Percentiles rank a stretch among this genome's conserved stretches.
These are phyloP conservation scores for Tympanuchus pallidicinctus DNA, from an alignment of 2,113 vertebrate genomes.

Conservation along the genomic window DNA sequence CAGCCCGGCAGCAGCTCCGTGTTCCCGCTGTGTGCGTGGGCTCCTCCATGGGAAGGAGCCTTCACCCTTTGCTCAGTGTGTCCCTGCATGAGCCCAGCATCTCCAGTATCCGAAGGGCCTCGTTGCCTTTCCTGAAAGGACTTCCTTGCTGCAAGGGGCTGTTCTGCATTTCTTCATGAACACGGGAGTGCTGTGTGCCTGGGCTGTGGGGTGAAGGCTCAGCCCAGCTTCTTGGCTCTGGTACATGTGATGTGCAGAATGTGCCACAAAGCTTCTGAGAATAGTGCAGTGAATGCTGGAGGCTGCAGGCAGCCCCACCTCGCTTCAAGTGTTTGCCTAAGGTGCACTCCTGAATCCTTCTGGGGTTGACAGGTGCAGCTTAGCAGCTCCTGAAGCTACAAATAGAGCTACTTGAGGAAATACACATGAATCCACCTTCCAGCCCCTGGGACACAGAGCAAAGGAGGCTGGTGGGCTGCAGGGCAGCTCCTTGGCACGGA, in stretches of 20 bases:
- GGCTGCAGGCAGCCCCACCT: neutral
- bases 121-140: neutral
- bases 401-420: slow-evolving; percentile 49
- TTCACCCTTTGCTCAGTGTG: neutral
- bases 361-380: neutral
- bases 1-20: neutral
- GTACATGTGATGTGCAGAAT: neutral
- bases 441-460: neutral
- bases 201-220: neutral
- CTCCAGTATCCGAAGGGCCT: neutral
- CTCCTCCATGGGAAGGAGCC: neutral
- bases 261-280: neutral
- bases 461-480: slow-evolving; percentile 11
- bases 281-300: neutral
- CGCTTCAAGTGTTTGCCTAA: neutral
- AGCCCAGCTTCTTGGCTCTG: rapidly evolving
- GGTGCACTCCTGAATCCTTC: neutral
- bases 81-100: neutral
- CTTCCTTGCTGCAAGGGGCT: neutral
- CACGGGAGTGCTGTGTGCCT: rapidly evolving
- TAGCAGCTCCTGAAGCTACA: slow-evolving; percentile 46
- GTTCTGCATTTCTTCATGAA: neutral
- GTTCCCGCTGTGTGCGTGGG: neutral
- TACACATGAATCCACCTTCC: slow-evolving; percentile 49
- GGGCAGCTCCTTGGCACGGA: neutral